These are phyloP conservation scores for Strix uralensis DNA, from an alignment of 2,113 vertebrate species.

Conservation along the genomic window DNA sequence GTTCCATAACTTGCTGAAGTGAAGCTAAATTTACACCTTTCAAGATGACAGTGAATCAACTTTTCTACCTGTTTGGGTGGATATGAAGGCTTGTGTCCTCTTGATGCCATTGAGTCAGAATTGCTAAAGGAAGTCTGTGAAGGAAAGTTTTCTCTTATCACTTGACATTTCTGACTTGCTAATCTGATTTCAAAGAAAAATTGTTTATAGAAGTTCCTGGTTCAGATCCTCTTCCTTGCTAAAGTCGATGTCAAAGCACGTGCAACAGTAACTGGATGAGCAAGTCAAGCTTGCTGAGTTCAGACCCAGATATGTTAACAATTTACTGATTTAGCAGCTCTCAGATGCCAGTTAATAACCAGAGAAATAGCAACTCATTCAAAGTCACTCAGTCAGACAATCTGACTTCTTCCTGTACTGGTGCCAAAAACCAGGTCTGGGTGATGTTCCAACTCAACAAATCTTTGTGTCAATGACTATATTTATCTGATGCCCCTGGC, in stretches of 20 bases:
- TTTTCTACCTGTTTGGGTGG: background rate
- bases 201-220: constrained; percentile 51
- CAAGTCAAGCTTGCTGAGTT: constrained; percentile 48
- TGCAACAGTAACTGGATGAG: constrained; percentile 38
- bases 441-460: background rate
- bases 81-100: background rate
- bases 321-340: constrained; percentile 39
- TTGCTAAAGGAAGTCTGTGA: background rate
- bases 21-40: background rate
- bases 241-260: constrained; percentile 4
- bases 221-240: constrained; percentile 41
- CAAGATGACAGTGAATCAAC: background rate
- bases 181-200: constrained; percentile 50
- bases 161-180: constrained; percentile 23
- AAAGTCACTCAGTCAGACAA: background rate
- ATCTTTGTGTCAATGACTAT: background rate
- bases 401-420: background rate
- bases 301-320: constrained; percentile 7
- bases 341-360: background rate
- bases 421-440: background rate
- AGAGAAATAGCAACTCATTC: background rate
- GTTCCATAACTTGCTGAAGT: background rate
- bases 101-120: background rate
- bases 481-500: background rate
- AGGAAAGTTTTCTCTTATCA: constrained; percentile 12